A percentile compares a stretch with the other conserved stretches of the same genome.
Conservation (phyloP, 2,888 invertebrate genomes). For the Seira sanloemensis region DNA sequence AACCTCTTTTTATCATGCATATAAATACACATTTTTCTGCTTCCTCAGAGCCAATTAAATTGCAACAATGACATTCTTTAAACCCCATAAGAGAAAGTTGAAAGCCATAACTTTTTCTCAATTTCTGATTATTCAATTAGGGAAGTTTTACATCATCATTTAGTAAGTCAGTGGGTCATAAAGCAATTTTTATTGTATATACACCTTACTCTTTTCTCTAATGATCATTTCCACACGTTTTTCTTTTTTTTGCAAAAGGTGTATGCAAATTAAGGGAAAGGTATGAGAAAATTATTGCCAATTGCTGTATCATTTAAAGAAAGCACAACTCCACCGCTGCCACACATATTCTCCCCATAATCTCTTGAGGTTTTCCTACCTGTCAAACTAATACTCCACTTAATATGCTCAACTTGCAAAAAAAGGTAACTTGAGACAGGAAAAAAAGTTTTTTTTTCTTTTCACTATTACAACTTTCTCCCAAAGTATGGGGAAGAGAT, state of each 20-base stretch:
- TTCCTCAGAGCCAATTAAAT: background rate
- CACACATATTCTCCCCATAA: background rate
- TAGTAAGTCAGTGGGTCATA: background rate
- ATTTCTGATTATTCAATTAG: background rate
- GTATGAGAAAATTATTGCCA: background rate
- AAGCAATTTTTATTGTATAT: no score
- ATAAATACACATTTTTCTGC: background rate
- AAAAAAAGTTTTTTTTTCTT: no score
- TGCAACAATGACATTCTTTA: background rate
- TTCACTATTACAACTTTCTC: no score
- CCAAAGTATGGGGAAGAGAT: background rate
- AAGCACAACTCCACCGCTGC: background rate
- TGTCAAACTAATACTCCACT: background rate
- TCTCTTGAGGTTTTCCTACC: background rate
- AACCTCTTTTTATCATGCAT: no score
- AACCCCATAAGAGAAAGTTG: background rate
- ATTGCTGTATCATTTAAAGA: background rate
- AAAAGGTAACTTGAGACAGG: no score
- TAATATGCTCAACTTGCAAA: background rate
- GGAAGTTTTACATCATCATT: background rate
- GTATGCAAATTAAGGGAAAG: background rate
- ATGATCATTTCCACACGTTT: background rate
- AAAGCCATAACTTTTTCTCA: background rate
- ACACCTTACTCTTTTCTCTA: constrained; percentile 4
- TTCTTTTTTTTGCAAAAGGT: background rate